Evolutionary conservation across 2,888 invertebrate species (phyloP).

Genomic region (Sinodicranocentrus sp.): DNA sequence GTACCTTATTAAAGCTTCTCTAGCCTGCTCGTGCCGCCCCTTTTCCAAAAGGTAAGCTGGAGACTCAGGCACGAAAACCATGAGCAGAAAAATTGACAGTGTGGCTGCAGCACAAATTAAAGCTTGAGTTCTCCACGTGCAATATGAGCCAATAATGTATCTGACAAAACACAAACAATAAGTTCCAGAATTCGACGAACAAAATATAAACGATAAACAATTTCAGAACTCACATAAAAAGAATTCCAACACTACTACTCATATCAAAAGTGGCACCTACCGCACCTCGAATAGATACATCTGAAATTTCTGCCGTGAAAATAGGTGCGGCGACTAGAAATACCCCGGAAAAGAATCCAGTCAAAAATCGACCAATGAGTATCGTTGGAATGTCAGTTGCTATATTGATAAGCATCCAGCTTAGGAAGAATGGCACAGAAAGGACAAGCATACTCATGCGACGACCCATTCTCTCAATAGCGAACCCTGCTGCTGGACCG

Average conservation of each 20-base stretch:
- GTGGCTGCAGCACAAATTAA: conserved; percentile 83
- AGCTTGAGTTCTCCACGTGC: conserved; percentile 56
- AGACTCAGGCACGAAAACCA: conserved; percentile 88
- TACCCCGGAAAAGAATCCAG: conserved; percentile 62
- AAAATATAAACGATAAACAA: not conserved
- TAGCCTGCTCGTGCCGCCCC: conserved; percentile 30
- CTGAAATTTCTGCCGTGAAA: conserved; percentile 67
- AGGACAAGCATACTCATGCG: conserved; percentile 52
- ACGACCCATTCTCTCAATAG: conserved; percentile 60
- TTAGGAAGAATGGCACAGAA: conserved; percentile 56
- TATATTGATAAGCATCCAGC: conserved; percentile 65
- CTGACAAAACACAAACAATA: conserved; percentile 8
- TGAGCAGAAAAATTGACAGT: conserved; percentile 84
- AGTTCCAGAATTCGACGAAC: not conserved
- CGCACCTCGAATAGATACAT: conserved; percentile 61
- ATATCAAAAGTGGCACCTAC: conserved; percentile 67
- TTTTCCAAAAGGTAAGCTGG: conserved; percentile 85
- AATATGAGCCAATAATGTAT: conserved; percentile 57
- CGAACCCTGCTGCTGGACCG: conserved; percentile 56
- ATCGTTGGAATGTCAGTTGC: conserved; percentile 49
- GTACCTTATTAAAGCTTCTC: conserved; percentile 37
- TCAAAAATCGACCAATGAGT: conserved; percentile 58
- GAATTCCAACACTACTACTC: conserved; percentile 65
- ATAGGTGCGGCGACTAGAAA: conserved; percentile 64
- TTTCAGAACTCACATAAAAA: conserved; percentile 60